Conservation (phyloP, 2,797 vertebrate genomes). For the Chloroceryle inda region DNA sequence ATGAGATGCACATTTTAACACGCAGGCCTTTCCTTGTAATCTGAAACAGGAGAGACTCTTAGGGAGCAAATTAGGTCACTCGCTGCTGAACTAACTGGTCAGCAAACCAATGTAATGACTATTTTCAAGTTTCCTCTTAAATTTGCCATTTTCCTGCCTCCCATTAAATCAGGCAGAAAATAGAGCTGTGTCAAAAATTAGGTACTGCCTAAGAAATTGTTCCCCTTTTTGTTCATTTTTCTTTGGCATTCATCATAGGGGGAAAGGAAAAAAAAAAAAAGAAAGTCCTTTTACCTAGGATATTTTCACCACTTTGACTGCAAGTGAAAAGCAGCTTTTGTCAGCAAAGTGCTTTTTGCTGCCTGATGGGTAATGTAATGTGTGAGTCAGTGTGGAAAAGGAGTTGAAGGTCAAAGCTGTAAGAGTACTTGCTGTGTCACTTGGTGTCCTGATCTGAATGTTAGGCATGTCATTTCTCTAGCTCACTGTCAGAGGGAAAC, state of each 20-base stretch:
- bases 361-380: slow-evolving; percentile 34
- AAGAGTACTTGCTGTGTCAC: neutral
- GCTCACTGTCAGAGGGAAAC: slow-evolving; percentile 33
- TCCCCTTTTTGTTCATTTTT: slow-evolving; percentile 47
- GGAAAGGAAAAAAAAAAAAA: neutral
- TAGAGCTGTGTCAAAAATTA: slow-evolving; percentile 55
- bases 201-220: slow-evolving; percentile 43
- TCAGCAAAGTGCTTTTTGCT: slow-evolving; percentile 70
- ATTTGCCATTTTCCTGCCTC: slow-evolving; percentile 39
- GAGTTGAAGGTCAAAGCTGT: slow-evolving; percentile 37
- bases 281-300: slow-evolving; percentile 29
- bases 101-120: slow-evolving; percentile 12
- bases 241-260: slow-evolving; percentile 29
- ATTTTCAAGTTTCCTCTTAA: slow-evolving; percentile 60
- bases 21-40: slow-evolving; percentile 21
- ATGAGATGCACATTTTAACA: slow-evolving; percentile 68
- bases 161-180: slow-evolving; percentile 45
- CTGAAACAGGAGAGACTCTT: neutral
- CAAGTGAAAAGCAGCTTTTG: slow-evolving; percentile 52
- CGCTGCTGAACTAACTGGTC: slow-evolving; percentile 11
- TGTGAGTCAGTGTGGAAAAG: slow-evolving; percentile 34
- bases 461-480: slow-evolving; percentile 9
- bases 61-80: slow-evolving; percentile 17
- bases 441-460: slow-evolving; percentile 37
- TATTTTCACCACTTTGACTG: slow-evolving; percentile 31